These are phyloP conservation scores for Noctuana brunneofusca DNA, from an alignment of 2,888 invertebrate species.

Conservation along the genomic window DNA sequence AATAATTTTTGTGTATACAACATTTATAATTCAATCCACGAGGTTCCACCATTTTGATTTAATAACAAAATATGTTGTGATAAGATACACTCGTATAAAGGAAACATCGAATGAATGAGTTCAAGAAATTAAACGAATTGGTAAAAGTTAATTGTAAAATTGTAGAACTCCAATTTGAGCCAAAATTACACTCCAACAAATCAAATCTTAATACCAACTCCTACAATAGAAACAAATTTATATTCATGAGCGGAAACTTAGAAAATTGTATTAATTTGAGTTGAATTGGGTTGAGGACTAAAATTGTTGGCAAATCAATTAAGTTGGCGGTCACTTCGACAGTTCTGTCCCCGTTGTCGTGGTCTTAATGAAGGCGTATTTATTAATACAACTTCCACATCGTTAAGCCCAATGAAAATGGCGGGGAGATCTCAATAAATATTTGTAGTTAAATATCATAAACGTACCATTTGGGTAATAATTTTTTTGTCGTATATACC, in stretches of 20 bases:
- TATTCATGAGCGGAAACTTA: constrained; percentile 11
- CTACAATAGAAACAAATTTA: constrained; percentile 7
- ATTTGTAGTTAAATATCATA: no score
- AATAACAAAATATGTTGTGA: no score
- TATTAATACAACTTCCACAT: neutral
- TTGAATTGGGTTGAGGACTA: constrained; percentile 24
- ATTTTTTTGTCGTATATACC: no score
- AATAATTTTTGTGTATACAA: no score
- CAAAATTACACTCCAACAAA: constrained; percentile 1
- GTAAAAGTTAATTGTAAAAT: neutral
- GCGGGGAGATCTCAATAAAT: no score
- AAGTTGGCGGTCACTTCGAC: constrained; percentile 35
- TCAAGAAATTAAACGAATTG: no score
- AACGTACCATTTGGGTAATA: no score
- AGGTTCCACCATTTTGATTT: no score
- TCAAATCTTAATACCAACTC: neutral
- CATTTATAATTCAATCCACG: no score
- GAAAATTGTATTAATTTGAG: constrained; percentile 24
- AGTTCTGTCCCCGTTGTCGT: constrained; percentile 21
- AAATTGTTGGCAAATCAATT: constrained; percentile 38
- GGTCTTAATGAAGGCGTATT: neutral
- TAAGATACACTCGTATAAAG: no score
- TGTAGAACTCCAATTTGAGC: neutral
- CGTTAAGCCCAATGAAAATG: neutral
- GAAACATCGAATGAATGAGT: neutral